Percentiles rank a stretch among this genome's conserved stretches.
Conservation (phyloP, 2,113 vertebrate species). For the Clupea harengus region DNA sequence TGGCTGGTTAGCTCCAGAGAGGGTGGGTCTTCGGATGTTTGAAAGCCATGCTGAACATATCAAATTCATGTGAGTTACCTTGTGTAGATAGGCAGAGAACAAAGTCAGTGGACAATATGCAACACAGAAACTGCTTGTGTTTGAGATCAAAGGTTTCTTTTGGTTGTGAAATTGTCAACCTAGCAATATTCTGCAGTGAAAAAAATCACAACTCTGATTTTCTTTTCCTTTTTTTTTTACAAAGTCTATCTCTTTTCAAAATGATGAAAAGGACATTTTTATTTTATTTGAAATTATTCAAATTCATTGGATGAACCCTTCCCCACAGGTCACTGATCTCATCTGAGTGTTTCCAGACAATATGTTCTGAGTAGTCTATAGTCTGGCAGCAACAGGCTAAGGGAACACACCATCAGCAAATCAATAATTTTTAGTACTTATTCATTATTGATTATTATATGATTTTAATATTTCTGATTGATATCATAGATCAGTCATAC, state of each 20-base stretch:
- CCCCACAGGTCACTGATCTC: not conserved
- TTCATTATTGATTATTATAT: not conserved
- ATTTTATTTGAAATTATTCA: not conserved
- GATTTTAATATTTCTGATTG: not conserved
- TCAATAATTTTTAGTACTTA: not conserved
- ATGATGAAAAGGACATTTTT: not conserved
- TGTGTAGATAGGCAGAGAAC: slow-evolving; percentile 52
- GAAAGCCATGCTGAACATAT: slow-evolving; percentile 76
- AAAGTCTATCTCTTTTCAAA: not conserved
- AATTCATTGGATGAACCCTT: not conserved
- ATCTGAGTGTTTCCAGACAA: not conserved
- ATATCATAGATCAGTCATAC: not conserved
- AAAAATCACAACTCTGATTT: not conserved
- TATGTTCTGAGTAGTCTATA: not conserved
- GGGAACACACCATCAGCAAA: not conserved
- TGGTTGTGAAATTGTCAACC: not conserved
- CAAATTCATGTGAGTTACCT: slow-evolving; percentile 57
- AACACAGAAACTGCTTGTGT: slow-evolving; percentile 56
- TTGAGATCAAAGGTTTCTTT: slow-evolving; percentile 41
- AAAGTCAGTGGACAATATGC: slow-evolving; percentile 66
- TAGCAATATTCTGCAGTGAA: not conserved
- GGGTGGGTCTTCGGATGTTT: slow-evolving; percentile 54
- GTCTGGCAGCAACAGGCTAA: not conserved
- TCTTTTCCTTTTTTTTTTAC: not conserved
- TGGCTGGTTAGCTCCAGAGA: slow-evolving; percentile 60